Base-by-base conservation (phyloP, 92 coral and sea anemone genomes). In the Epizoanthus illoricatus region DNA sequence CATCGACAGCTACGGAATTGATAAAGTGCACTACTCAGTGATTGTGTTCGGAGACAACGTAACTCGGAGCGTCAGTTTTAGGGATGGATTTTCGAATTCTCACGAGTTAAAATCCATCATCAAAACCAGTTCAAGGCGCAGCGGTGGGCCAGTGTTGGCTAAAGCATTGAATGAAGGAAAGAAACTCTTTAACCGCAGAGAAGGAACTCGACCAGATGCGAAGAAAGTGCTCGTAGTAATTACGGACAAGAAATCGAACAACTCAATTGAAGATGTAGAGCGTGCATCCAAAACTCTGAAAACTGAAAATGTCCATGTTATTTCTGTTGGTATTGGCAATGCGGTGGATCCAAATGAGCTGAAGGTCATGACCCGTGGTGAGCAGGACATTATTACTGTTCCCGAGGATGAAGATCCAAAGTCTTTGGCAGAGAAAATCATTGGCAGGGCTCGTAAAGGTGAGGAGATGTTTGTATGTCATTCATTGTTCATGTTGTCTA, bases 1-100 rank as follows among this genome's bases (percentile, higher is more conserved):
- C 86, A 83, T 90, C 45, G 86, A 89, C 73, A 91, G 85, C n/a
- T 93, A 91, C 84, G 91, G 93, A 68, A 83, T 67, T 58, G 90
- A 90, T 59, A 86, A 85, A 73, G 81, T 91, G 6, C 88, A 71
- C 49, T 87, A 90, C 60, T 85, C 92, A 9, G 87, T 90, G 21
- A 80, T 94, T 11, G 96, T 91, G 71, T 94, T 86, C 45, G 94
- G 98, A 19, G 73, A 79, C 4, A 43, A 83, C 16, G 88, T 90
- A 39, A 55, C 62, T 16, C 85, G 76, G 12, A 65, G 75, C 41
- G 76, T 94, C 40, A 75, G 81, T 59, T 92, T 94, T 63, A 85
- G 56, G 33, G 58, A 78, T 61, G 59, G 71, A 23, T 78, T 78
- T 40, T 62, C 82, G 16, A 78, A 78, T 3, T 60, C 82, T 12